Base-by-base conservation (phyloP, 2,113 vertebrate species). In the Crotalus viridis region DNA sequence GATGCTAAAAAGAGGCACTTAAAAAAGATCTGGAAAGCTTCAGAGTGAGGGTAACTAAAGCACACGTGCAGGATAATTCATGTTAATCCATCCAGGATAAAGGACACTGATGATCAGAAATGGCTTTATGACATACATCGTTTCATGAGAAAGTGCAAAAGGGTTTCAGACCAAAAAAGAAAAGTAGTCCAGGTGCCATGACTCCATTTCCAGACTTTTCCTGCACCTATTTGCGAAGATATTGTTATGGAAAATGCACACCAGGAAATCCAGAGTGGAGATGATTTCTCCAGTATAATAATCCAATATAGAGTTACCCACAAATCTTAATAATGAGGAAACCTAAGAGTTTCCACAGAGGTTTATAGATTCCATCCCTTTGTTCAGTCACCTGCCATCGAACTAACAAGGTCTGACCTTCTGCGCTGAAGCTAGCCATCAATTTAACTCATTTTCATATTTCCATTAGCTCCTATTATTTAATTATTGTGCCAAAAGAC, bases 281-380 rank as follows among this genome's bases (percentile, higher is more conserved):
- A 24, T 39, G 17, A 33, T 22, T 57, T 89, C 56, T 46, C 33
- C 46, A 8, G 28, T 51, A 10, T n/a, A 85, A 86, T 91, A n/a
- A 59, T 22, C 17, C 15, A 39, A 48, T 26, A 39, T 6, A 7
- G 55, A 92, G 0, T 0, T 54, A 91, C 54, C 5, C 0, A 89
- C 87, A 0, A 92, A 19, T 90, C 88, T 74, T 74, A 33, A 74
- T 5, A 17, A 6, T 33, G 33, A 74, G 0, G 12, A 6, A 86
- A 9, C 17, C 0, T 90, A 87, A 0, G 2, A 4, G 86, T 93
- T 88, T 24, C 85, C 69, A 91, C 1, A 46, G 92, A 93, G 7
- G 0, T 15, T 5, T 6, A 0, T 10, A 4, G 4, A 0, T 21
- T 86, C 24, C 10, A 3, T 81, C 12, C 33, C 74, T 46, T 56